These are phyloP conservation scores for Sceliomorpha sp. DNA, from an alignment of 2,888 invertebrate genomes.

Conservation along the genomic window DNA sequence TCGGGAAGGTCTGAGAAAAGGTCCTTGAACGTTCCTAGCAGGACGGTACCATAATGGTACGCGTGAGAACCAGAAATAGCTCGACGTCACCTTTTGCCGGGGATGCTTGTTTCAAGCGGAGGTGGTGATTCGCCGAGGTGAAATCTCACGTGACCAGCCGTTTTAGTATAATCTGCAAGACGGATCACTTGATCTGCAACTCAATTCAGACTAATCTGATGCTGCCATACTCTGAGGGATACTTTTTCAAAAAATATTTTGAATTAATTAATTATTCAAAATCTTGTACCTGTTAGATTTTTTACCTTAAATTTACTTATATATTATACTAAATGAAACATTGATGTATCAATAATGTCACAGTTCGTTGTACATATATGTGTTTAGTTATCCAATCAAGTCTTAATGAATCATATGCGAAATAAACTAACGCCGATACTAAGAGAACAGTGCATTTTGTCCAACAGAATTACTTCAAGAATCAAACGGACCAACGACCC, in stretches of 20 bases:
- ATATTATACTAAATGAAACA: too few species aligned
- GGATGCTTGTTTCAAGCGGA: slow-evolving; percentile 82
- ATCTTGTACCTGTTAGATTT: slow-evolving; percentile 8
- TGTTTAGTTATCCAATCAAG: slow-evolving; percentile 6
- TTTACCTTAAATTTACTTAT: not conserved
- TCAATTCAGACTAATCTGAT: slow-evolving; percentile 93
- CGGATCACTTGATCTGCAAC: slow-evolving; percentile 83
- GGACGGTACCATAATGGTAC: slow-evolving; percentile 85
- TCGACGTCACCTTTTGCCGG: slow-evolving; percentile 81
- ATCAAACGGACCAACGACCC: slow-evolving; percentile 64
- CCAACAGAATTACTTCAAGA: slow-evolving; percentile 76
- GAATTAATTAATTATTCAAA: too few species aligned
- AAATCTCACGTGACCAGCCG: slow-evolving; percentile 87
- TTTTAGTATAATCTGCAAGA: slow-evolving; percentile 90
- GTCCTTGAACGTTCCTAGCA: slow-evolving; percentile 85
- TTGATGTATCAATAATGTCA: too few species aligned
- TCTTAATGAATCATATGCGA: slow-evolving; percentile 59
- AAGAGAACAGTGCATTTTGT: slow-evolving; percentile 67
- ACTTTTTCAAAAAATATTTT: too few species aligned
- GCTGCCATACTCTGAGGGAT: slow-evolving; percentile 82
- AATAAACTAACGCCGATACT: slow-evolving; percentile 67
- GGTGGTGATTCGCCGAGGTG: slow-evolving; percentile 83
- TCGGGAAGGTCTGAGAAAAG: slow-evolving; percentile 92
- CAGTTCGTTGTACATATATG: slow-evolving; percentile 42
- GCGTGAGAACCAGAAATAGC: slow-evolving; percentile 89